These are phyloP conservation scores for Drosophila parabipectinata DNA, from an alignment of 1,140 invertebrate genomes.

Conservation along the genomic window DNA sequence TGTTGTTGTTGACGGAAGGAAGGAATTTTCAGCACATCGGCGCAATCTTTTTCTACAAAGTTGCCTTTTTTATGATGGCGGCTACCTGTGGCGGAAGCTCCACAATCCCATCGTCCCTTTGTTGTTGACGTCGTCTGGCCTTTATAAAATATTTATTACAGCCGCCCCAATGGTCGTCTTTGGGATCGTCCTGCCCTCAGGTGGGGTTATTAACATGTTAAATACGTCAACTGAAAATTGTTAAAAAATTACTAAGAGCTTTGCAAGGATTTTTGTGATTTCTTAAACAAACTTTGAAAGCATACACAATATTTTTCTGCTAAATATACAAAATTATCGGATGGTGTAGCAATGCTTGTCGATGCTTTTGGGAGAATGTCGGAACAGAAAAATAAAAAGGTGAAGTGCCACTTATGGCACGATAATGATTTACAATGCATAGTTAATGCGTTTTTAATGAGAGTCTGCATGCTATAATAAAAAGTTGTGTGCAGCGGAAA, in stretches of 20 bases:
- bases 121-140: slow-evolving; percentile 47
- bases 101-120: slow-evolving; percentile 15
- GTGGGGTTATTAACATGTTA: slow-evolving; percentile 52
- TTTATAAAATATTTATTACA: slow-evolving; percentile 69
- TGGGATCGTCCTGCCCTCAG: slow-evolving; percentile 13
- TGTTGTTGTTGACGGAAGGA: slow-evolving; percentile 69
- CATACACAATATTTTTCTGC: too few species aligned
- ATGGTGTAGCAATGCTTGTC: slow-evolving; percentile 21
- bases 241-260: not conserved
- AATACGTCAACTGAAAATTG: slow-evolving; percentile 34
- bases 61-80: slow-evolving; percentile 51
- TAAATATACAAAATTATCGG: slow-evolving; percentile 12
- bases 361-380: not conserved
- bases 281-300: not conserved
- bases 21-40: slow-evolving; percentile 76
- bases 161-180: slow-evolving; percentile 15
- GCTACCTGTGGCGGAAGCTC: slow-evolving; percentile 49
- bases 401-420: slow-evolving; percentile 65
- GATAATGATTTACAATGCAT: slow-evolving; percentile 76
- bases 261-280: too few species aligned
- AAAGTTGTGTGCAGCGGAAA: slow-evolving; percentile 63
- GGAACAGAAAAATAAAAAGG: not conserved
- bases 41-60: slow-evolving; percentile 66
- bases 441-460: slow-evolving; percentile 81
- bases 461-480: slow-evolving; percentile 48